These are phyloP conservation scores for Megalops atlanticus DNA, from an alignment of 2,113 vertebrate species.

Conservation along the genomic window DNA sequence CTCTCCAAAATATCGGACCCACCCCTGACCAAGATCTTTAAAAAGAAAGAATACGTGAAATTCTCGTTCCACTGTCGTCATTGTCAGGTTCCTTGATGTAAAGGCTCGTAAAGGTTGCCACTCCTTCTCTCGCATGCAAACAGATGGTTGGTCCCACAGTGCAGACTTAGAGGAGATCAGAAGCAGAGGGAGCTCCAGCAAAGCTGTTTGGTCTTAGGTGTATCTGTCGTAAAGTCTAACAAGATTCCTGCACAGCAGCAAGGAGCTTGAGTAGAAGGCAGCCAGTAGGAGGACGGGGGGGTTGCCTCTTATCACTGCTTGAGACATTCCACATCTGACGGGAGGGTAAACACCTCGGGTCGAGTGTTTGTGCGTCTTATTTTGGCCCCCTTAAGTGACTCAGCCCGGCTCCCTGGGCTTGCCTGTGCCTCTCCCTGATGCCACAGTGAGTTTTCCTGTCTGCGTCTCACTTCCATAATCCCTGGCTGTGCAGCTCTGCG, in stretches of 20 bases:
- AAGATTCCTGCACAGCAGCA: not conserved
- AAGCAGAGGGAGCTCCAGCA: not conserved
- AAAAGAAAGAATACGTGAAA: not conserved
- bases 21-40: not conserved
- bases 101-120: too few species aligned
- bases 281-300: not conserved
- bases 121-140: too few species aligned
- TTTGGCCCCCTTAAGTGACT: not conserved
- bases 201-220: not conserved
- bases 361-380: not conserved
- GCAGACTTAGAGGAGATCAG: not conserved
- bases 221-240: not conserved
- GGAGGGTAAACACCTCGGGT: not conserved
- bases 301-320: not conserved
- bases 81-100: not conserved
- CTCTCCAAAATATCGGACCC: not conserved
- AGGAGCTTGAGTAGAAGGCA: not conserved
- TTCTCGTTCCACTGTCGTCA: too few species aligned
- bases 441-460: not conserved
- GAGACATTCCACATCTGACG: constrained; percentile 21
- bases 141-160: not conserved
- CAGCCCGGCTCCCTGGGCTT: not conserved
- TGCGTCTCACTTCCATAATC: not conserved
- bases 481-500: not conserved
- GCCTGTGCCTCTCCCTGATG: not conserved